Base-by-base conservation (phyloP, 2,888 invertebrate species). In the Busseola fusca region DNA sequence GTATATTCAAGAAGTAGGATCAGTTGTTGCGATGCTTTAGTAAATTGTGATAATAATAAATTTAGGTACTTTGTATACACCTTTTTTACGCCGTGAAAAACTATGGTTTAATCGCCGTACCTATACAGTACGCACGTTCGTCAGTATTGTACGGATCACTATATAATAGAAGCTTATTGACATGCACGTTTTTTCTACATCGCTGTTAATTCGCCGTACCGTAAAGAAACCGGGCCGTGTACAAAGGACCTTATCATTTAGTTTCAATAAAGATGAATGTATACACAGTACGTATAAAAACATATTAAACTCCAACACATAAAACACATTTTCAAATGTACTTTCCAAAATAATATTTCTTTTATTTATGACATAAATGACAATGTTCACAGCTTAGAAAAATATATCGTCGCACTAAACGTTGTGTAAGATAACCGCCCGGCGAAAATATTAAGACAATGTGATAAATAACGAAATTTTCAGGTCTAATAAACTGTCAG, bases 381-480 rank as follows among this genome's bases (percentile, higher is more conserved):
- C 81, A 72, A 66, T 81, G 67, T 81, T 81, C 27, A 63, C 65
- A 69, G 58, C 66, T 73, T 80, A 66, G 72, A 68, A 69, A 81
- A 81, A 79, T 79, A 82, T 78, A 78, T 81, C 30, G 78, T 56
- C 30, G 30, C 63, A 34, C 70, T 76, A 71, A 78, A 71, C 50
- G 62, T 62, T 37, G 66, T 65, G 45, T 60, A 52, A 70, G 71
- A 67, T 76, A 81, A 71, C 63, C 56, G 59, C 59, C 40, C 12
- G 14, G 66, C 34, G 71, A 81, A 78, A 71, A 78, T 81, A 81
- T 76, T 70, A 78, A 75, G 77, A 71, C 66, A 67, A 40, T 67
- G 64, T 58, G 56, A 78, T 78, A 78, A 78, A 78, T 81, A 71
- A 76, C 77, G n/a, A 78, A 77, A 71, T 76, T 71, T 76, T 67